Evolutionary conservation across 2,888 invertebrate genomes (phyloP), one percentile per base, ranked within the genome.

Genomic region (Synergus gifuensis): DNA sequence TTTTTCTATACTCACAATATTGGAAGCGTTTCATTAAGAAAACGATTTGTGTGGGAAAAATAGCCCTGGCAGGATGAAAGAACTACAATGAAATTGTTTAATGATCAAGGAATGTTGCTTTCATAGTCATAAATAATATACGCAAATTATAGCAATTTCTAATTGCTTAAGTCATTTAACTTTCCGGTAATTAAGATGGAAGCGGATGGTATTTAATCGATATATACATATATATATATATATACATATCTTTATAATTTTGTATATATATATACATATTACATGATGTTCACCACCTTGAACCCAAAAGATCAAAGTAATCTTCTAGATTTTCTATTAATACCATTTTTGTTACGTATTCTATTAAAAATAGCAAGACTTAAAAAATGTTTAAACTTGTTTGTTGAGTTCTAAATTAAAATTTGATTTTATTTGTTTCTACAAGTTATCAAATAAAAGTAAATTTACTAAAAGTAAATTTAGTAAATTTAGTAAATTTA

Each of bases 111-210:
- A 73, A 73, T 73, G n/a, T 54, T 73, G 54, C 73, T 73, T 73
- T 73, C 73, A 73, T 73, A 49, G 73, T 28, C 28, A 54, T 73
- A 54, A 73, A 54, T 73, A 73, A 73, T 73, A 73, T 36, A 73
- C n/a, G 73, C 49, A 49, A 36, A 73, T 73, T 54, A 54, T 54
- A 54, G 73, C 54, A 54, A 73, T 73, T 73, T 73, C 54, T 73
- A 73, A 73, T 73, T 73, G 73, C n/a, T 36, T 16, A 5, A 54
- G 73, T 73, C 54, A 49, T 73, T 73, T 58, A 62, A 58, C 62
- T 62, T 62, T 66, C 67, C 49, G 18, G 46, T 8, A 7, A 77
- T 78, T 78, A 54, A 11, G 14, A 73, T n/a, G 49, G 69, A 36
- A 73, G 40, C 54, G 54, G 73, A 54, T 36, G 54, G 4, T 54